Base-by-base conservation (phyloP, 2,113 vertebrate species). In the Rhizomys pruinosus region DNA sequence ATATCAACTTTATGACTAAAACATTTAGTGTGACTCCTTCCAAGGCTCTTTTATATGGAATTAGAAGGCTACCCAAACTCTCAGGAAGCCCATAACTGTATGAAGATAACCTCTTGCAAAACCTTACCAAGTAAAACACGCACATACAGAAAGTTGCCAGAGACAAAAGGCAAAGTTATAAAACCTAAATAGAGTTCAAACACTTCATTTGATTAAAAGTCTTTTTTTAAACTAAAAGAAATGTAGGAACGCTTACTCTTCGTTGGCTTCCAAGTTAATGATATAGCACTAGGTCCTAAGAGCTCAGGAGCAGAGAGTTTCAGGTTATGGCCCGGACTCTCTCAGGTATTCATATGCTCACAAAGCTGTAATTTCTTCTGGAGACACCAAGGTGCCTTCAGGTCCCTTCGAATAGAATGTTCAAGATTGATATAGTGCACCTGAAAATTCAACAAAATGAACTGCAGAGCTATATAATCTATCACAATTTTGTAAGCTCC, bases 111-210 rank as follows among this genome's bases (percentile, higher is more conserved):
- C 97, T 97, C 95, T 92, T 80, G 94, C 29, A 92, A 42, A 92
- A 47, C 93, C 90, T 90, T 89, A 93, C 95, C 95, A 95, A 95
- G 96, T 91, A 82, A 97, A 97, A 96, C 95, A 93, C 71, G 90
- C 0, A 19, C 89, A 93, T 79, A 91, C 93, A 94, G 89, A 84
- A 97, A 95, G 94, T 76, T 95, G 88, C 93, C 94, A 96, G 92
- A 74, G 55, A 52, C 19, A 47, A 52, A 47, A 55, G 52, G 72
- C 55, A 82, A 87, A 66, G 20, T 72, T 32, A 80, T n/a, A 89
- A 80, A 96, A 90, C 87, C 64, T 89, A 97, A 96, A 94, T 77
- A 92, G 74, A 97, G 93, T 96, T 96, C 92, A 97, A 97, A 97
- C 72, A 91, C 77, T 96, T 94, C 76, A 85, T 94, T 93, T 95